These are phyloP conservation scores for Apodemia zela DNA, from an alignment of 2,888 invertebrate genomes.

Conservation along the genomic window DNA sequence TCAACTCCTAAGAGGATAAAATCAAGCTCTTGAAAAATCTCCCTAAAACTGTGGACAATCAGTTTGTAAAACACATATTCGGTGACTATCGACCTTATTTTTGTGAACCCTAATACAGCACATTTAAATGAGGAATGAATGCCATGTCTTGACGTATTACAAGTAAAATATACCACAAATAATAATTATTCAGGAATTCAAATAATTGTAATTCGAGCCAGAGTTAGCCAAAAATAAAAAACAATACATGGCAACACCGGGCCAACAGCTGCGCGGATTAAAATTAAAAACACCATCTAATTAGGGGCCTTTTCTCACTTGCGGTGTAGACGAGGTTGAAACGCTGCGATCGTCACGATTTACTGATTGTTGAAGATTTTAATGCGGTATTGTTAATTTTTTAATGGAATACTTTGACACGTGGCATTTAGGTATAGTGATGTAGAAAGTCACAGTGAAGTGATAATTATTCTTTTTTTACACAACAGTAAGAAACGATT, in stretches of 20 bases:
- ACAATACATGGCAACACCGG: constrained; percentile 14
- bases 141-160: neutral
- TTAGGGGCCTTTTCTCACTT: constrained; percentile 11
- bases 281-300: constrained; percentile 2
- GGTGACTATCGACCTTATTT: neutral
- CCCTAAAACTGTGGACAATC: no score
- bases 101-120: neutral
- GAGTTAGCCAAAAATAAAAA: constrained; percentile 8
- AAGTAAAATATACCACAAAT: neutral
- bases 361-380: neutral
- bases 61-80: no score
- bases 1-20: no score
- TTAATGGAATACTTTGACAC: neutral
- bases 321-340: neutral
- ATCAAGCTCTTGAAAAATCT: no score
- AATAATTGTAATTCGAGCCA: constrained; percentile 1
- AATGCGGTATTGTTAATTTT: neutral
- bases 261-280: constrained; percentile 8
- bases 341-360: neutral
- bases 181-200: neutral
- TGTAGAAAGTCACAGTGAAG: neutral
- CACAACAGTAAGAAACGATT: no score
- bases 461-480: no score
- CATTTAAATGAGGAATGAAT: neutral
- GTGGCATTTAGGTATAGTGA: neutral